Evolutionary conservation across 2,888 invertebrate genomes (phyloP).

Genomic region (Eurytoma adleriae): DNA sequence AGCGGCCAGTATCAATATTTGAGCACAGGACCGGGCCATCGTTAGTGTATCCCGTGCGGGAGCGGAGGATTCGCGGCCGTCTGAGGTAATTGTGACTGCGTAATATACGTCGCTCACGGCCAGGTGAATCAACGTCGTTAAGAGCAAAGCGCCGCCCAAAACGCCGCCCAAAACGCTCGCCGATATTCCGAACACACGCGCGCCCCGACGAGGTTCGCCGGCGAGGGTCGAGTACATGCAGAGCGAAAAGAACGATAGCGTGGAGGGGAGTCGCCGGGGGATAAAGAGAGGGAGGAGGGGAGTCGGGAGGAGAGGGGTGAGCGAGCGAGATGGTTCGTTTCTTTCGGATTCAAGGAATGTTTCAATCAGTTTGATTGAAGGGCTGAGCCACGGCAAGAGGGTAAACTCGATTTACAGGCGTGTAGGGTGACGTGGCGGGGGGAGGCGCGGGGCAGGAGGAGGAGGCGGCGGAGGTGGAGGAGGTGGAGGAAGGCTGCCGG

Average conservation of each 20-base stretch:
- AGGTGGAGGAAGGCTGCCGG: constrained; percentile 48
- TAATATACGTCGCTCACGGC: not conserved
- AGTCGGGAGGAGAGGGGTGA: constrained; percentile 47
- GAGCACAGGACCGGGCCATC: constrained; percentile 65
- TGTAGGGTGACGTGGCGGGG: constrained; percentile 62
- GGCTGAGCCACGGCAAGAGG: constrained; percentile 73
- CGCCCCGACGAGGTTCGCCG: not conserved
- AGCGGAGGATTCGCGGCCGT: not conserved
- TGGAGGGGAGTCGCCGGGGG: not conserved
- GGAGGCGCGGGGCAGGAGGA: constrained; percentile 48
- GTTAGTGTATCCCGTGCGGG: constrained; percentile 19
- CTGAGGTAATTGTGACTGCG: constrained; percentile 44
- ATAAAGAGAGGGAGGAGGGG: constrained; percentile 46
- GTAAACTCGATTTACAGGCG: constrained; percentile 76
- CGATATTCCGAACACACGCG: no score
- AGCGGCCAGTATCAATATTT: constrained; percentile 70
- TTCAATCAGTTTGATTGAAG: constrained; percentile 77
- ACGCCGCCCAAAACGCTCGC: not conserved
- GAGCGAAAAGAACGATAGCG: no score
- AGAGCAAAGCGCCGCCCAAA: not conserved
- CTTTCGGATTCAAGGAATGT: constrained; percentile 77
- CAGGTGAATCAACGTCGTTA: constrained; percentile 47
- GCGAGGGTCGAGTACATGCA: no score
- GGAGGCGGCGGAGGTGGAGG: constrained; percentile 49
- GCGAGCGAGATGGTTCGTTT: constrained; percentile 69